Evolutionary conservation across 1,140 invertebrate species (phyloP).

Genomic region (Pectinophora gossypiella): DNA sequence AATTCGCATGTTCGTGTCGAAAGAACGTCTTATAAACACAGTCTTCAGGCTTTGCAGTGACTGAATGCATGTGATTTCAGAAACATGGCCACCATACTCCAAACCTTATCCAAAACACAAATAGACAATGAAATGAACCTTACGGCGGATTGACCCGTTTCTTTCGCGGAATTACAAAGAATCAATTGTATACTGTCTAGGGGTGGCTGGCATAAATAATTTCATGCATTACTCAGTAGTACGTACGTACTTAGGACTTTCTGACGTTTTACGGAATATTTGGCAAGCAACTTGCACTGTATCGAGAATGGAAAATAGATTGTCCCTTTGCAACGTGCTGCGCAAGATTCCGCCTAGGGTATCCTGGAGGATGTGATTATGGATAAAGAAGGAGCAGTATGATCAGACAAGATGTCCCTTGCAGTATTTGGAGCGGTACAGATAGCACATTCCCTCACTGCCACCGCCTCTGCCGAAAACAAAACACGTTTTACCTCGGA

Average conservation of each 20-base stretch:
- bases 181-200: constrained; percentile 57
- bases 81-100: constrained; percentile 70
- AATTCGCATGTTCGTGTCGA: constrained; percentile 48
- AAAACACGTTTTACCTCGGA: constrained; percentile 86
- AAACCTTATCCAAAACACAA: constrained; percentile 61
- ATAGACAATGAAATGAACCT: constrained; percentile 63
- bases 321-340: constrained; percentile 47
- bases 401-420: constrained; percentile 71
- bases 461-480: constrained; percentile 73
- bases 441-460: constrained; percentile 72
- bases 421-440: constrained; percentile 72
- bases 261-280: constrained; percentile 75
- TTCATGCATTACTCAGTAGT: constrained; percentile 70
- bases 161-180: constrained; percentile 52
- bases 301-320: constrained; percentile 50
- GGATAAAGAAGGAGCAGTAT: constrained; percentile 46
- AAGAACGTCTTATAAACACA: constrained; percentile 51
- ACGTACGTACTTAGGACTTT: constrained; percentile 73
- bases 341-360: constrained; percentile 33
- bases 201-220: constrained; percentile 67
- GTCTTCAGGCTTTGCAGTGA: constrained; percentile 49
- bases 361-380: constrained; percentile 31
- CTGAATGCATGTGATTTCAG: constrained; percentile 68
- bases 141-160: constrained; percentile 38
- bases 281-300: constrained; percentile 66